Percentiles rank a stretch among this genome's conserved stretches.
Evolutionary conservation across 1,140 invertebrate species (phyloP).

Genomic region (Anthonomus grandis): DNA sequence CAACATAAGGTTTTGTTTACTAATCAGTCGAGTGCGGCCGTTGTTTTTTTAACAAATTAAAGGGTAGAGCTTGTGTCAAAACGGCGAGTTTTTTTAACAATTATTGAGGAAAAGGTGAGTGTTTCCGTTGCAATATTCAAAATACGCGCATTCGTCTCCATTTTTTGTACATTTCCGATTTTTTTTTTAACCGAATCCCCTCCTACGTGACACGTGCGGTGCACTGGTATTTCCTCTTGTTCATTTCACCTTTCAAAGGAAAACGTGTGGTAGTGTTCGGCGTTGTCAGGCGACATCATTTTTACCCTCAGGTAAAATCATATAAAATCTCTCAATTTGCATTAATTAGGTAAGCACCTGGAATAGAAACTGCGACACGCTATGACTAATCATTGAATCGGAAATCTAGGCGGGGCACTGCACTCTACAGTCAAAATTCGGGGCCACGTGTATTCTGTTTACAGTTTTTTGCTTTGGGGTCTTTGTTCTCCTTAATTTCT

Average conservation of each 20-base stretch:
- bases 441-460: conserved; percentile 42
- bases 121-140: conserved; percentile 9
- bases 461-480: conserved; percentile 14
- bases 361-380: not conserved
- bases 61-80: conserved; percentile 4
- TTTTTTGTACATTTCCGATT: conserved; percentile 21
- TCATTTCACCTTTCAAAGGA: conserved; percentile 18
- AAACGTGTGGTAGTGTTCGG: conserved; percentile 6
- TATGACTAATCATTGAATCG: conserved; percentile 14
- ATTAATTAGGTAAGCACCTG: conserved; percentile 4
- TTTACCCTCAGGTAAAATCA: conserved; percentile 9
- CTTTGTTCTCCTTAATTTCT: conserved; percentile 15
- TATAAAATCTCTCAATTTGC: not conserved
- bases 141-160: conserved; percentile 17
- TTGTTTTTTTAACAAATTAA: conserved; percentile 14
- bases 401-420: conserved; percentile 32
- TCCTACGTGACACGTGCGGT: conserved; percentile 25
- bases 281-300: conserved; percentile 4
- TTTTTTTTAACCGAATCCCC: conserved; percentile 16
- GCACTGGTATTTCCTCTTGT: conserved; percentile 26
- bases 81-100: not conserved
- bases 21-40: conserved; percentile 6
- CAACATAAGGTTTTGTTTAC: conserved; percentile 27
- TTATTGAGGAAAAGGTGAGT: conserved; percentile 9
- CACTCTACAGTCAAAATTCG: conserved; percentile 1